Conservation (phyloP, 2,797 vertebrate species). For the Phaenicophaeus curvirostris region DNA sequence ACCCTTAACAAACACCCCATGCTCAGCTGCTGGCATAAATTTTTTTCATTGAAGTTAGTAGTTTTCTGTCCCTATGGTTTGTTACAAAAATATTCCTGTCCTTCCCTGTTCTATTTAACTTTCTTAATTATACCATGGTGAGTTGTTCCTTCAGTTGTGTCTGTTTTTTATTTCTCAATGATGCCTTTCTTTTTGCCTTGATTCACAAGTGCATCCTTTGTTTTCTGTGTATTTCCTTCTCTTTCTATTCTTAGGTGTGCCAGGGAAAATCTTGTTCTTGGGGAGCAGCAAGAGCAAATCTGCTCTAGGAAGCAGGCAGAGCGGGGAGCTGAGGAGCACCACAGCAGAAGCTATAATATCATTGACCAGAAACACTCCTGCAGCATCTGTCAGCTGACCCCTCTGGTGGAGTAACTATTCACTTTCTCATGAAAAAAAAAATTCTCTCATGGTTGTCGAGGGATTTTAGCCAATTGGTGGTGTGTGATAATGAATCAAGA, state of each 20-base stretch:
- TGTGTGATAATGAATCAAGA: neutral
- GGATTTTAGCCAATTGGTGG: neutral
- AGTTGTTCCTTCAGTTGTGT: neutral
- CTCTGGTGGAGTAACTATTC: neutral
- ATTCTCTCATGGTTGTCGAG: neutral
- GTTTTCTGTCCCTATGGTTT: neutral
- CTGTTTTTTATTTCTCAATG: neutral
- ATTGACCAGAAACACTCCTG: accelerated
- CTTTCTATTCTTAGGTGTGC: neutral
- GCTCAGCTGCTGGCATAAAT: neutral
- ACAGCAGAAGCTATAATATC: neutral
- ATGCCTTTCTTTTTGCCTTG: neutral
- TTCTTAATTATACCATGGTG: neutral
- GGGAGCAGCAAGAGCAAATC: neutral
- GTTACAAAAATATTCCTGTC: neutral
- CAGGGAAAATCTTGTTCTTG: neutral
- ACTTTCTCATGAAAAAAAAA: neutral
- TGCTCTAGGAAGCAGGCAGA: neutral
- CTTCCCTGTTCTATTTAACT: neutral
- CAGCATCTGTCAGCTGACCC: neutral
- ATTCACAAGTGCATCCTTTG: neutral
- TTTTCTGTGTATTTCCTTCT: neutral
- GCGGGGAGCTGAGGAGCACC: neutral
- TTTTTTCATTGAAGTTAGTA: neutral
- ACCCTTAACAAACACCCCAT: conserved; percentile 35